Base-by-base conservation (phyloP, 2,113 vertebrate species). In the Aleadryas rufinucha region DNA sequence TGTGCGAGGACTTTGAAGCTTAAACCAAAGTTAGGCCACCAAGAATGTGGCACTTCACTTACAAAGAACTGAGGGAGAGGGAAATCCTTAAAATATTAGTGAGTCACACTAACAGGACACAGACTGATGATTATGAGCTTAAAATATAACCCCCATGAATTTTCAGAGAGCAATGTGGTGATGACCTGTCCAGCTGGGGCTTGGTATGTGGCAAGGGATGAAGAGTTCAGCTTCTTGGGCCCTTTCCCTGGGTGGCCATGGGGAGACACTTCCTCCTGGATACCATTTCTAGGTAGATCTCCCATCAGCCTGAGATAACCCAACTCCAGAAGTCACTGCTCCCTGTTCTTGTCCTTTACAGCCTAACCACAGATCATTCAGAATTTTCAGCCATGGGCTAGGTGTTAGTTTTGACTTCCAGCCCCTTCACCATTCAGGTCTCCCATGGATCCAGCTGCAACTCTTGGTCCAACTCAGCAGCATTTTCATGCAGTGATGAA, bases 41-140 rank as follows among this genome's bases (percentile, higher is more conserved):
- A 49, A 76, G 27, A 69, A 31, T 10, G 49, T 10, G 50, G 8
- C 37, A 42, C 15, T 59, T 69, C 28, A 24, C 15, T 16, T 11
- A 60, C 7, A 56, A 30, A 72, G 30, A 27, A 59, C 41, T 11
- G 2, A 1, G 0, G 5, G 5, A 0, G 3, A 3, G 5, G 18
- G 22, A 5, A 64, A 68, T 28, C 37, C n/a, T 84, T 44, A n/a
- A 70, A 72, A 60, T 49, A n/a, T 41, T 49, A 56, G 30, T 22
- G 12, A 84, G 31, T 53, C 64, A 60, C 61, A 28, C 61, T n/a
- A 53, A 52, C 4, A 59, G 53, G 45, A 84, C 27, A 89, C 41
- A 74, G 1, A 0, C 7, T 79, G 60, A 14, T 31, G 17, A 49
- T 78, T 57, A 49, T 10, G 26, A 66, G 26, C 26, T 84, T 50